phyloP scores from a whole-genome alignment of 2,888 invertebrate species.

The Abrostola tripartita region DNA sequence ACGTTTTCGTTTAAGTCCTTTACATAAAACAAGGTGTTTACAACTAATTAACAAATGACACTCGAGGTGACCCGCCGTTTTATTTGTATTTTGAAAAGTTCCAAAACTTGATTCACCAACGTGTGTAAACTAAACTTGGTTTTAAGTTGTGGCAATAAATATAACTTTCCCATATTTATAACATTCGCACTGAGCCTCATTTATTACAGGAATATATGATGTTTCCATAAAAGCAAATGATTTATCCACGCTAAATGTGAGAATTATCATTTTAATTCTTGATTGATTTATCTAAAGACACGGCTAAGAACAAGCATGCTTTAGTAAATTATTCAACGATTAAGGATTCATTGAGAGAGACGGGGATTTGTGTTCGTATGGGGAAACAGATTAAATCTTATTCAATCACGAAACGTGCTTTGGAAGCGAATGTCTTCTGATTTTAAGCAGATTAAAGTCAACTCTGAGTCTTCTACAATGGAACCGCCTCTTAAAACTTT shows the following conservation, averaged over 20 bases:
- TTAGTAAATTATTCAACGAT: conserved; percentile 82
- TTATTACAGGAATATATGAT: conserved; percentile 5
- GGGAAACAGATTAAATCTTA: conserved; percentile 83
- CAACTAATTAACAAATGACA: too few relatives aligned
- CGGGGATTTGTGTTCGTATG: conserved; percentile 72
- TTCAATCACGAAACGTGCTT: conserved; percentile 83
- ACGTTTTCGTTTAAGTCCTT: too few relatives aligned
- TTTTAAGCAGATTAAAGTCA: conserved; percentile 82
- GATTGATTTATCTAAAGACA: conserved; percentile 54
- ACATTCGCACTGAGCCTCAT: conserved; percentile 1
- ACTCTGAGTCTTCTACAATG: conserved; percentile 73
- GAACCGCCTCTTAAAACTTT: conserved; percentile 64
- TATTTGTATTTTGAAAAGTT: not conserved
- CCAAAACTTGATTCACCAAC: not conserved
- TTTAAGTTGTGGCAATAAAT: conserved; percentile 1
- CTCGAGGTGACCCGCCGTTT: not conserved
- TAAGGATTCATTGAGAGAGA: conserved; percentile 71
- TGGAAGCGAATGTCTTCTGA: conserved; percentile 78
- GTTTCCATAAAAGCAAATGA: conserved; percentile 17
- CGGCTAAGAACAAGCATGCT: conserved; percentile 69
- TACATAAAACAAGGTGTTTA: too few relatives aligned
- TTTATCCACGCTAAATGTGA: conserved; percentile 30
- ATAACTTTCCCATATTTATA: conserved; percentile 4
- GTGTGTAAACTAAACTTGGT: not conserved
- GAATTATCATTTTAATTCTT: conserved; percentile 26